A percentile compares a stretch with the other conserved stretches of the same genome.
Conservation (phyloP, 2,797 vertebrate genomes). For the Amblyopsis hoosieri region DNA sequence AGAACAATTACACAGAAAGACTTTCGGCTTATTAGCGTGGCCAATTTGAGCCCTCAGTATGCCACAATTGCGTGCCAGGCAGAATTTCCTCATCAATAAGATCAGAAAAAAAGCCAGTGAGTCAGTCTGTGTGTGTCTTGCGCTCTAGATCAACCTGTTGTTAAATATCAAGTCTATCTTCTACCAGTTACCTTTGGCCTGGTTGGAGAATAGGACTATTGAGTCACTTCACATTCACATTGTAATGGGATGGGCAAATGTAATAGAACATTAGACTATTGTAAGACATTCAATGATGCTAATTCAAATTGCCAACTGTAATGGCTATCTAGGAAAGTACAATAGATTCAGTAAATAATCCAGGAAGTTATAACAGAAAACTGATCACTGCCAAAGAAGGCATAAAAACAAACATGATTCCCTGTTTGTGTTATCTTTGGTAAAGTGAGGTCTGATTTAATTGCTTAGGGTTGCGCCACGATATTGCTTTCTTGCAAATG, state of each 20-base stretch:
- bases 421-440: background rate
- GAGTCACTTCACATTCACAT: too few relatives aligned
- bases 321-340: too few relatives aligned
- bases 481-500: too few relatives aligned
- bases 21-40: background rate
- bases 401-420: background rate
- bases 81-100: conserved; percentile 10
- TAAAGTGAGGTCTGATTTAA: background rate
- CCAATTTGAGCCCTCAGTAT: background rate
- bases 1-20: background rate
- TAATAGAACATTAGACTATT: too few relatives aligned
- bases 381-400: background rate
- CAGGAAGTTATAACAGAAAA: background rate
- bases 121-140: too few relatives aligned
- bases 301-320: too few relatives aligned
- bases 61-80: background rate
- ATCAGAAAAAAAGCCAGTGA: background rate
- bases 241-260: too few relatives aligned
- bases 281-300: background rate
- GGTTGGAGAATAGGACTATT: too few relatives aligned
- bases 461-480: too few relatives aligned
- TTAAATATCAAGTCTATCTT: too few relatives aligned
- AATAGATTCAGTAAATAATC: background rate
- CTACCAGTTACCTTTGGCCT: too few relatives aligned
- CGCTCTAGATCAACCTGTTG: too few relatives aligned